These are phyloP conservation scores for Parthenolecanium corni DNA, from an alignment of 2,888 invertebrate species.

Conservation along the genomic window DNA sequence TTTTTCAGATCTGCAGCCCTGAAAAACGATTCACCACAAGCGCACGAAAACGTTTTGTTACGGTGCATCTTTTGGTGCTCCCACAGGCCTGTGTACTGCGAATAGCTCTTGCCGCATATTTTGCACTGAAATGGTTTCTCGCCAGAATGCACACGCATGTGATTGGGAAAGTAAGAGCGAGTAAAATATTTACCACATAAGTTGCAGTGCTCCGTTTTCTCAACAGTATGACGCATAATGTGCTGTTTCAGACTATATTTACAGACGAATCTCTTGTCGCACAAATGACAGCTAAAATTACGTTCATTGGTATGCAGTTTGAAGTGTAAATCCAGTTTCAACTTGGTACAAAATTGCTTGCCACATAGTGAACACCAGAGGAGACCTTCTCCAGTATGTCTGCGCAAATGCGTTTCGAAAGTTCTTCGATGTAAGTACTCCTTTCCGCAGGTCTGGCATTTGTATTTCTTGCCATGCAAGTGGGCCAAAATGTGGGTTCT, in stretches of 20 bases:
- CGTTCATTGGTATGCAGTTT: conserved; percentile 5
- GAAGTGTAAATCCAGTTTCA: conserved; percentile 6
- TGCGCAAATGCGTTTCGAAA: not conserved
- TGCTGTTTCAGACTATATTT: conserved; percentile 9
- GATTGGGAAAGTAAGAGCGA: conserved; percentile 5
- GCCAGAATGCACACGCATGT: conserved; percentile 4
- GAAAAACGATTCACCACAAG: conserved; percentile 1
- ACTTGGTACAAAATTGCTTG: not conserved
- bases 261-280: conserved; percentile 1
- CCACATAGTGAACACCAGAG: not conserved
- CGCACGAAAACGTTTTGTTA: not conserved
- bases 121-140: conserved; percentile 12
- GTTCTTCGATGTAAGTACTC: not conserved
- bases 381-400: conserved; percentile 5
- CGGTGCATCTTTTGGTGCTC: conserved; percentile 1
- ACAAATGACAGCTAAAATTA: not conserved
- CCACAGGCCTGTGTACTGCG: conserved; percentile 11
- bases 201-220: not conserved
- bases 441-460: conserved; percentile 1
- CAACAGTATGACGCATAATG: not conserved
- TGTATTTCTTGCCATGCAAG: not conserved
- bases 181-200: conserved; percentile 10
- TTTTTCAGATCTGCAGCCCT: conserved; percentile 1
- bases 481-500: conserved; percentile 7
- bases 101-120: not conserved